Conservation (phyloP, 1,140 invertebrate species). For the Cepaea nemoralis region DNA sequence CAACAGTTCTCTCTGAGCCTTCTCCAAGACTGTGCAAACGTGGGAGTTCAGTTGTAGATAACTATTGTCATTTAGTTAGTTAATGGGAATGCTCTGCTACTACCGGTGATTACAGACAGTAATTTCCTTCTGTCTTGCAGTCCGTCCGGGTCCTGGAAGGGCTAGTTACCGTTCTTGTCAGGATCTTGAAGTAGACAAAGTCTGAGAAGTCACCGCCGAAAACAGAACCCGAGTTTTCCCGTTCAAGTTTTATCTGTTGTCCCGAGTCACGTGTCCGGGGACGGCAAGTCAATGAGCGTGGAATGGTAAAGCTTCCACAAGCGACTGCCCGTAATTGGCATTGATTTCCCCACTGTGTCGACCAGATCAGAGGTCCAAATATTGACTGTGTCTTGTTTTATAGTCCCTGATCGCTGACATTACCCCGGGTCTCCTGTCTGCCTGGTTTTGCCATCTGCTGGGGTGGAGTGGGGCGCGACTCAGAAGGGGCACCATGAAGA, state of each 20-base stretch:
- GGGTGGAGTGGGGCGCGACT: no score
- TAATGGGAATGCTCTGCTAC: slow-evolving; percentile 1
- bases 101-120: slow-evolving; percentile 14
- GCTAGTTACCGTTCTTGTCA: slow-evolving; percentile 12
- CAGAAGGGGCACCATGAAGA: no score
- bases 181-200: background rate
- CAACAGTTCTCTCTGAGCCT: no score
- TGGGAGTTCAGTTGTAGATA: no score
- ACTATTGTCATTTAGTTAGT: background rate
- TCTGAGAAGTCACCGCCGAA: background rate
- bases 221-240: background rate
- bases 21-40: no score
- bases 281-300: background rate
- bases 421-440: no score
- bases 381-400: no score
- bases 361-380: no score
- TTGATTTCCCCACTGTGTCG: no score
- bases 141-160: background rate
- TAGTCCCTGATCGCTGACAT: no score
- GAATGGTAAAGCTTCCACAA: slow-evolving; percentile 12
- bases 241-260: slow-evolving; percentile 6
- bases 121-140: background rate
- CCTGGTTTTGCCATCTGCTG: no score
- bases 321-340: slow-evolving; percentile 15
- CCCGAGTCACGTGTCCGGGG: background rate